Conservation (phyloP, 2,797 vertebrate genomes). For the Nothura maculosa region DNA sequence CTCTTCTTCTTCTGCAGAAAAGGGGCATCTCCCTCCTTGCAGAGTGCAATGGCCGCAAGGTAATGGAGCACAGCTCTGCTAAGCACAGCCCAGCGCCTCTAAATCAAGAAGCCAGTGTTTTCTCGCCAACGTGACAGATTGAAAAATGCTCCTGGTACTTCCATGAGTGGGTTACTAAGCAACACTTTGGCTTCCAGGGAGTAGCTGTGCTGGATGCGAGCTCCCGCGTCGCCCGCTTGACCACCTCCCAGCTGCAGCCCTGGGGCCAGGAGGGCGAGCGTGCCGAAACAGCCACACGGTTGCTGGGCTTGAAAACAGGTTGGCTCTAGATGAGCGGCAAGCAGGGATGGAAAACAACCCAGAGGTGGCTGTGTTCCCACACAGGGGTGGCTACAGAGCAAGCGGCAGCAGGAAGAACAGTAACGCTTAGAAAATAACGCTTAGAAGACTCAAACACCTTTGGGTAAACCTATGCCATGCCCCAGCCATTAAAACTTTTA, state of each 20-base stretch:
- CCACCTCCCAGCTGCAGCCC: conserved; percentile 54
- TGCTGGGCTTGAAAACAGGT: not conserved
- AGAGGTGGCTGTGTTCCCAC: not conserved
- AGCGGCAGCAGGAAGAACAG: accelerated
- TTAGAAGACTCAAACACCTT: not conserved
- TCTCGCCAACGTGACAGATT: conserved; percentile 68
- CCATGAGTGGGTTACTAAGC: conserved; percentile 73
- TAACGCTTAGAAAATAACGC: not conserved
- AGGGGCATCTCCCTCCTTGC: not conserved
- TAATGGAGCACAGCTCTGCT: conserved; percentile 56
- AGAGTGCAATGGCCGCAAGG: conserved; percentile 25
- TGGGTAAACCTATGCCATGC: not conserved
- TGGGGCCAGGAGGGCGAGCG: not conserved
- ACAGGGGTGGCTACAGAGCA: not conserved
- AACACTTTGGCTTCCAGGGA: conserved; percentile 75
- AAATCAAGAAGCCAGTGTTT: conserved; percentile 63
- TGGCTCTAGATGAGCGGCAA: not conserved
- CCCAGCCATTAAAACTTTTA: not conserved
- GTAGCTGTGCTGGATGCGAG: conserved; percentile 59
- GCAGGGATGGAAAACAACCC: not conserved
- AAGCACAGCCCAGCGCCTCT: conserved; percentile 46
- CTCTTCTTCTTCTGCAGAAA: not conserved
- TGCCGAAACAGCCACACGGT: not conserved
- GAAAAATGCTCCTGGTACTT: conserved; percentile 73
- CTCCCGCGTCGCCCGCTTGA: conserved; percentile 52